Evolutionary conservation across 2,888 invertebrate genomes (phyloP).

Genomic region (Morpho helenor): DNA sequence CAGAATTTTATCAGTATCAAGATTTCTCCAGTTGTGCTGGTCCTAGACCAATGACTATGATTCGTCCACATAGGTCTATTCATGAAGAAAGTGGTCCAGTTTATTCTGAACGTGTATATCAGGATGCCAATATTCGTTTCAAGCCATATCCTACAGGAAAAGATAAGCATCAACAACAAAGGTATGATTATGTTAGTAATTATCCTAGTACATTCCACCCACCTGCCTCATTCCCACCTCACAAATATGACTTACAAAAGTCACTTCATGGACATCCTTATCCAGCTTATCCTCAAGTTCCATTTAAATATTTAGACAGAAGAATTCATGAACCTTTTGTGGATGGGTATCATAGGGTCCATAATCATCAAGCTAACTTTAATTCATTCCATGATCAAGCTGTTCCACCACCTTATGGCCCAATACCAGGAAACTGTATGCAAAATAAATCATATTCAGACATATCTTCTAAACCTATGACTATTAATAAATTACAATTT

Average conservation of each 20-base stretch:
- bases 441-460: conserved; percentile 60
- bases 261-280: conserved; percentile 52
- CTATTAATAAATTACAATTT: conserved; percentile 56
- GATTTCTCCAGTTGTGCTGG: conserved; percentile 59
- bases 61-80: conserved; percentile 47
- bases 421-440: conserved; percentile 49
- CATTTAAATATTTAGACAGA: conserved; percentile 60
- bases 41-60: conserved; percentile 49
- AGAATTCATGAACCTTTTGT: conserved; percentile 52
- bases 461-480: conserved; percentile 44
- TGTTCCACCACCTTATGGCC: conserved; percentile 56
- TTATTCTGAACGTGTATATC: conserved; percentile 57
- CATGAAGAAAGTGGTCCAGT: conserved; percentile 55
- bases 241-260: conserved; percentile 65
- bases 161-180: conserved; percentile 59
- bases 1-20: conserved; percentile 61
- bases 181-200: conserved; percentile 71
- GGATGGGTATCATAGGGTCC: conserved; percentile 59
- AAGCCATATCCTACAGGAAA: conserved; percentile 67
- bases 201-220: conserved; percentile 61
- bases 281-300: conserved; percentile 51
- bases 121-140: conserved; percentile 58
- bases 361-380: conserved; percentile 48
- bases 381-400: conserved; percentile 57
- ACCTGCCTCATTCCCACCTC: conserved; percentile 47